Percentiles rank a stretch among this genome's conserved stretches.
Conservation (phyloP, 2,113 vertebrate species). For the Raja brachyura region DNA sequence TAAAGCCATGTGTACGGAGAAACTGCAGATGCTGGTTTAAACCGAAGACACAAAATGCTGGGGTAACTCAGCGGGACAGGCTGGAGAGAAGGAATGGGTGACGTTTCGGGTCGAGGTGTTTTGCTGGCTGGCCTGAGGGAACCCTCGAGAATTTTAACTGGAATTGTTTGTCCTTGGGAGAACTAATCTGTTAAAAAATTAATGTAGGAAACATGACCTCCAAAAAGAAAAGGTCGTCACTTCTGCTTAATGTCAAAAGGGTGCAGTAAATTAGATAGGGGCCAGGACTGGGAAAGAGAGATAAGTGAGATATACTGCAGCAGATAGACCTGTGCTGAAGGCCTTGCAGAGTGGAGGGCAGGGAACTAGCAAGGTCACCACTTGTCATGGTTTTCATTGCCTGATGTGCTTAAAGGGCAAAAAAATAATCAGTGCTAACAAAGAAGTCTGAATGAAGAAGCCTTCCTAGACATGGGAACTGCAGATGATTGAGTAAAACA, state of each 20-base stretch:
- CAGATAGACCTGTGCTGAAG: not conserved
- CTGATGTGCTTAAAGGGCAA: not conserved
- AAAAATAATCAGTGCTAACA: no score
- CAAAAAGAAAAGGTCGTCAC: not conserved
- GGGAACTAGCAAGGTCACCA: not conserved
- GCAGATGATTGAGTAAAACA: no score
- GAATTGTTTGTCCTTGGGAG: not conserved
- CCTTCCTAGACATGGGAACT: not conserved
- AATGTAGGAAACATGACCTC: conserved; percentile 34
- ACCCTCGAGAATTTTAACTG: not conserved
- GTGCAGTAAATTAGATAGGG: not conserved
- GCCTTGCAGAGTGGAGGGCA: no score
- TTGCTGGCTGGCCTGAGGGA: not conserved
- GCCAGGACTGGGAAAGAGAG: not conserved
- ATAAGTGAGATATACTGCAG: not conserved
- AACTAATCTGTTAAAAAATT: conserved; percentile 18
- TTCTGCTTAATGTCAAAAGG: not conserved
- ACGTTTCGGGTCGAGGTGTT: not conserved
- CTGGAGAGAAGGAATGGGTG: no score
- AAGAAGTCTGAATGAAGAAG: not conserved
- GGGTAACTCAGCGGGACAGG: no score
- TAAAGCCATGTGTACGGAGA: not conserved
- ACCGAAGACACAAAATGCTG: no score
- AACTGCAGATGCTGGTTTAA: no score
- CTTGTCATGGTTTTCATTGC: no score